Base-by-base conservation (phyloP, 2,797 vertebrate species). In the Mormyrus proboscirostris region DNA sequence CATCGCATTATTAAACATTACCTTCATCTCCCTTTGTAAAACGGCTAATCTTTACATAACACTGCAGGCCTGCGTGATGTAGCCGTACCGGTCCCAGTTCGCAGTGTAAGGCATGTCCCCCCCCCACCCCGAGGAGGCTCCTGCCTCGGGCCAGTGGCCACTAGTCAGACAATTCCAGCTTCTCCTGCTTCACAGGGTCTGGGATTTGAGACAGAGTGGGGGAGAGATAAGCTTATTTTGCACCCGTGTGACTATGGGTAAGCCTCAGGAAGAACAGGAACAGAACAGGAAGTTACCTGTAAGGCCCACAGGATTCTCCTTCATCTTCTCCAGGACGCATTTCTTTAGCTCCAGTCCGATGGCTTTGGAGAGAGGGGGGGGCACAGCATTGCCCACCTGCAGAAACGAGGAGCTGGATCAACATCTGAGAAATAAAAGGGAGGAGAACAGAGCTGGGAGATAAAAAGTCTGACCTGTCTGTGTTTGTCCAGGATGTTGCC, bases 401-500 rank as follows among this genome's bases (percentile, higher is more conserved):
- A 2, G 51, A 53, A 14, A 38, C 1, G 57, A 89, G 86, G 14
- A 89, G 6, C 8, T n/a, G 76, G 1, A 47, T 82, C 44, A 47
- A n/a, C 19, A 82, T n/a, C 41, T n/a, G 76, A 82, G 19, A 22
- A 47, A 47, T n/a, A 19, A 69, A 1, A 79, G 2, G 1, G 16
- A 44, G 29, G 29, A 33, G 55, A 33, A n/a, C 6, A 16, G 50
- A 86, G 0, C 0, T 4, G 6, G 14, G 57, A 29, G 19, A 12
- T n/a, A 44, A 6, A 6, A n/a, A 73, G 22, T 33, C 94, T 65
- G 91, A 99, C 98, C 97, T 99, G 98, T 93, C 98, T 94, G 96
- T 99, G 98, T 94, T 99, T 98, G 94, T 99, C 98, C 90, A 99
- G 95, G 91, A 99, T 91, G 90, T 99, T 99, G 47, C 98, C 98